Conservation (phyloP, 2,113 vertebrate genomes). For the Grantiella picta region DNA sequence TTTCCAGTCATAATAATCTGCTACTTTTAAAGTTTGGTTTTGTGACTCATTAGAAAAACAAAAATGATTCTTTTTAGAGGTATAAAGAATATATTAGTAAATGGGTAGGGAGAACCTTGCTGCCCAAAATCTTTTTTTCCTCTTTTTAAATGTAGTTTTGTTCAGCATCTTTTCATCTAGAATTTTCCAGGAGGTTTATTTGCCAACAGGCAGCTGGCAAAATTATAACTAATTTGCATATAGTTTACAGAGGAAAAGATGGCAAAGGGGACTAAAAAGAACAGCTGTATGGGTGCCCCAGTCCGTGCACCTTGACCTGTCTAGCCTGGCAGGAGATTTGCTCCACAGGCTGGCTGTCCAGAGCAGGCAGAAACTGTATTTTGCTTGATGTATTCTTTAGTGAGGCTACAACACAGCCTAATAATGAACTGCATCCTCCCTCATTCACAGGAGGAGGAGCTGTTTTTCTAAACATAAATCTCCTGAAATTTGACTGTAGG, state of each 20-base stretch:
- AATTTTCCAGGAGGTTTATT: not conserved
- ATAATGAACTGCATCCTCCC: not conserved
- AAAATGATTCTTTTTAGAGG: not conserved
- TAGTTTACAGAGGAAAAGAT: not conserved
- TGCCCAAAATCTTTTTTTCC: not conserved
- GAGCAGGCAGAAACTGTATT: not conserved
- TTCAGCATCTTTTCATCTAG: not conserved
- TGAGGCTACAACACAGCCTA: not conserved
- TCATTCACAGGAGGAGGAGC: not conserved
- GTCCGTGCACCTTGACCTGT: not conserved
- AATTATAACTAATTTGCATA: conserved; percentile 31
- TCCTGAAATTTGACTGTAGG: not conserved
- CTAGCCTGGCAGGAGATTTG: not conserved
- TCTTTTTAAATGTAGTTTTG: not conserved
- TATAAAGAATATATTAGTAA: not conserved
- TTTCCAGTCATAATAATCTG: not conserved
- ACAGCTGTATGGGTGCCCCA: not conserved
- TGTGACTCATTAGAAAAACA: not conserved
- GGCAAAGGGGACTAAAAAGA: not conserved
- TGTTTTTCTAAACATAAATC: not conserved
- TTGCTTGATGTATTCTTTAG: conserved; percentile 5
- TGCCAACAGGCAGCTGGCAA: not conserved
- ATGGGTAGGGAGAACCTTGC: not conserved
- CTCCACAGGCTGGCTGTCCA: not conserved
- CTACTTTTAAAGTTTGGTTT: not conserved